Evolutionary conservation across 2,888 invertebrate genomes (phyloP).

Genomic region (Tricholauxania praeusta): DNA sequence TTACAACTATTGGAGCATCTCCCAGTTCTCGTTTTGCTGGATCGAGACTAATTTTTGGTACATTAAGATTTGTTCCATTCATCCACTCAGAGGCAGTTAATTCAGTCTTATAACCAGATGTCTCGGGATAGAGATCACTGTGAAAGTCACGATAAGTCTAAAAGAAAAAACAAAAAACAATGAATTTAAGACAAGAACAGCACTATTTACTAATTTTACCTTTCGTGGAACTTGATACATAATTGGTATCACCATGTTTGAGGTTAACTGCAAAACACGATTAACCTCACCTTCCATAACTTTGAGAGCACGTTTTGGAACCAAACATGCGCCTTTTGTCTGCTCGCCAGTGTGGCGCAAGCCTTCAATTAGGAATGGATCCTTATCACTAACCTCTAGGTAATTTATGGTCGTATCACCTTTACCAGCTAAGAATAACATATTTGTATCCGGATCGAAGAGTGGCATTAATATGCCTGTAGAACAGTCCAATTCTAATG

Average conservation of each 20-base stretch:
- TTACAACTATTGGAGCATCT: constrained; percentile 74
- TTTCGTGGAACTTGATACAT: constrained; percentile 95
- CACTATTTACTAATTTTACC: constrained; percentile 68
- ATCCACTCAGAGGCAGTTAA: constrained; percentile 87
- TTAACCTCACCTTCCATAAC: constrained; percentile 99
- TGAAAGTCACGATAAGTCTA: constrained; percentile 94
- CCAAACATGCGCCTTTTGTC: constrained; percentile 92
- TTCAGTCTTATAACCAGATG: constrained; percentile 83
- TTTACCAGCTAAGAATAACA: constrained; percentile 95
- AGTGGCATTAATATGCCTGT: constrained; percentile 93
- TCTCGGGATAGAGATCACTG: constrained; percentile 93
- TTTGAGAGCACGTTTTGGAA: constrained; percentile 90
- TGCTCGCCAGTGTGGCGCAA: constrained; percentile 92
- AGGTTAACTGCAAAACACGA: constrained; percentile 87
- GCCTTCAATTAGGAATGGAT: constrained; percentile 91
- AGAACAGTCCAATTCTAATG: constrained; percentile 85
- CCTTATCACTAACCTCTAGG: constrained; percentile 89
- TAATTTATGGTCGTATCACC: constrained; percentile 93
- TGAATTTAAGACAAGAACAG: background rate
- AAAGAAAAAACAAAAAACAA: constrained; percentile 38
- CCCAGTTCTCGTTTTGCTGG: constrained; percentile 78
- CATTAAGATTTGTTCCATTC: constrained; percentile 78
- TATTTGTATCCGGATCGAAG: constrained; percentile 92
- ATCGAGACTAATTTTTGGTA: constrained; percentile 86
- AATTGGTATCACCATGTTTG: constrained; percentile 88